Percentiles rank a stretch among this genome's conserved stretches.
Conservation (phyloP, 2,113 vertebrate species). For the Nyctibius bracteatus region DNA sequence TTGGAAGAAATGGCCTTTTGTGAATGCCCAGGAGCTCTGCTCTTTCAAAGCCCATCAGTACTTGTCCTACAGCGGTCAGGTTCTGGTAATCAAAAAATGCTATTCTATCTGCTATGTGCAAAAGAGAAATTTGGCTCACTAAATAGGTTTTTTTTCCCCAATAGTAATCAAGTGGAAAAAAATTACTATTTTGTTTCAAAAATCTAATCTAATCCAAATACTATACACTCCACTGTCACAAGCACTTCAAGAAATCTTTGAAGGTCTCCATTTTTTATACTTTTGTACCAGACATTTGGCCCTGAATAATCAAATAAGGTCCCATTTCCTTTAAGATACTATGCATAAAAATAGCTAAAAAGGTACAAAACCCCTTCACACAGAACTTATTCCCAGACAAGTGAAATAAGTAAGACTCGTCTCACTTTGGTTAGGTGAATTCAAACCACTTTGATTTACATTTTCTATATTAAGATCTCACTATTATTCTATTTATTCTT, state of each 20-base stretch:
- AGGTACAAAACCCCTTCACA: not conserved
- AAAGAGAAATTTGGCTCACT: not conserved
- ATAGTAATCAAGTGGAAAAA: not conserved
- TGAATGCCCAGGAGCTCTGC: not conserved
- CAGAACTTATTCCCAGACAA: not conserved
- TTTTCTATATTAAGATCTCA: not conserved
- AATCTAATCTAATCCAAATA: not conserved
- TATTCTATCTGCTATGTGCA: accelerated
- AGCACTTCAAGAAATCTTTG: not conserved
- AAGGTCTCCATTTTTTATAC: not conserved
- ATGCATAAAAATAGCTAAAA: not conserved
- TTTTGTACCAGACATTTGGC: not conserved
- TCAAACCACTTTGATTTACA: not conserved
- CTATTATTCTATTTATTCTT: not conserved
- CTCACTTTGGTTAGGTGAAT: not conserved
- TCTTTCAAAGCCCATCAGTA: not conserved
- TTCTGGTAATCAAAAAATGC: not conserved
- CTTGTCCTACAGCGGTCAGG: not conserved
- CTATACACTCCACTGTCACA: accelerated
- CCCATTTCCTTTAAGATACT: not conserved
- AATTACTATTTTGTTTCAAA: not conserved
- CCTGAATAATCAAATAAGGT: not conserved
- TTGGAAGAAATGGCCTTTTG: not conserved
- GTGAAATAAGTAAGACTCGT: not conserved
- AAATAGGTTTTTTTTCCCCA: not conserved